phyloP scores from a whole-genome alignment of 2,113 vertebrate genomes.

The Phaethon lepturus region DNA sequence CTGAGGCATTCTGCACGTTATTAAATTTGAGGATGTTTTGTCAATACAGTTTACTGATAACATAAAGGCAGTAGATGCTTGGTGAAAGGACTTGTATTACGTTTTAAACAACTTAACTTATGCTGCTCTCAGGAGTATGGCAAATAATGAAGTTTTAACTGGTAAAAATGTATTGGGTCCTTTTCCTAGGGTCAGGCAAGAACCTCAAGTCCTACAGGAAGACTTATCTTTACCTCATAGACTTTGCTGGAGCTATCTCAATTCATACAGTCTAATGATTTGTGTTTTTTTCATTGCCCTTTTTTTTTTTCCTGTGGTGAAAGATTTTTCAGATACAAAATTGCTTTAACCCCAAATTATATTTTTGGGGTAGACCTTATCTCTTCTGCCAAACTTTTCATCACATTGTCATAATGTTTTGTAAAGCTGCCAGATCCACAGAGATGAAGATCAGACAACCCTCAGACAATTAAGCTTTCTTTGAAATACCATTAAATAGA shows the following conservation, averaged over 20 bases:
- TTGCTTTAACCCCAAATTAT: not conserved
- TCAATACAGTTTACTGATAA: not conserved
- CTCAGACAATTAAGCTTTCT: constrained; percentile 26
- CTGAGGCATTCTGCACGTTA: not conserved
- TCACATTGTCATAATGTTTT: constrained; percentile 49
- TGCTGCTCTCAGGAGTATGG: not conserved
- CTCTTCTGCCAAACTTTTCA: constrained; percentile 41
- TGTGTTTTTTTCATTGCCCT: not conserved
- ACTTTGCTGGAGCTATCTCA: not conserved
- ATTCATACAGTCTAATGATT: not conserved
- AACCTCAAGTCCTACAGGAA: not conserved
- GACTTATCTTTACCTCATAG: not conserved
- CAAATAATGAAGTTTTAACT: not conserved
- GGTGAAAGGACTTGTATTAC: not conserved
- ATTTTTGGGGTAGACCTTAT: not conserved
- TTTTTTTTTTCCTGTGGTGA: not conserved
- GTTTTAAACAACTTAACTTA: not conserved
- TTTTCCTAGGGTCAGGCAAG: not conserved
- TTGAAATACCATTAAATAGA: constrained; percentile 53
- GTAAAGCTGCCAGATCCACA: constrained; percentile 6
- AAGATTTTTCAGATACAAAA: not conserved
- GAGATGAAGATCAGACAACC: constrained; percentile 19
- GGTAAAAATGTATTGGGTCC: not conserved
- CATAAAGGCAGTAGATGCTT: not conserved
- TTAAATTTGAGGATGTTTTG: constrained; percentile 15